phyloP scores from a whole-genome alignment of 2,113 vertebrate genomes.

The Callospermophilus lateralis region DNA sequence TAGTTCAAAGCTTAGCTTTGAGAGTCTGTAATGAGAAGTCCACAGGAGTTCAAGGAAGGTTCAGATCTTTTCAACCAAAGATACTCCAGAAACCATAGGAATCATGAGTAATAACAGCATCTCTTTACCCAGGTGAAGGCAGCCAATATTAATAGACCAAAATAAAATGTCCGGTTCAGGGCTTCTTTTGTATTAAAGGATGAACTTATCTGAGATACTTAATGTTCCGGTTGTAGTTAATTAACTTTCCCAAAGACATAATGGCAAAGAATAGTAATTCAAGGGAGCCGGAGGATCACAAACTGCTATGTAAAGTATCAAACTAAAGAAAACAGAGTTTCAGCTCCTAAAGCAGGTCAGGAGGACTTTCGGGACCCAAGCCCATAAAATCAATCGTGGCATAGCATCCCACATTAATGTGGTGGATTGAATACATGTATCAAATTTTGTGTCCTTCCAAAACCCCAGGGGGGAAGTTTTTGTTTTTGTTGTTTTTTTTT shows the following conservation, averaged over 20 bases:
- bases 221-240: neutral
- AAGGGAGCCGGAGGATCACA: neutral
- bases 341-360: neutral
- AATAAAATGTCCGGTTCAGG: conserved; percentile 43
- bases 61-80: conserved; percentile 57
- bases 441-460: neutral
- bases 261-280: neutral
- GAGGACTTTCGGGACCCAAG: neutral
- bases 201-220: neutral
- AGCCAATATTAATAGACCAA: conserved; percentile 13
- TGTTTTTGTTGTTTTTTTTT: too few relatives aligned
- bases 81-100: conserved; percentile 25
- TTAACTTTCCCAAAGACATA: conserved; percentile 58
- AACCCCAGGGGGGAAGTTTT: neutral
- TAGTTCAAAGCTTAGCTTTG: conserved; percentile 57
- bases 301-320: neutral
- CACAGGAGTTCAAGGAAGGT: conserved; percentile 33
- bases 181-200: conserved; percentile 39
- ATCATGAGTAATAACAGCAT: neutral
- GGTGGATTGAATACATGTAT: neutral
- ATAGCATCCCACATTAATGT: neutral
- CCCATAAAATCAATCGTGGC: conserved; percentile 5
- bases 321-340: neutral
- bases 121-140: conserved; percentile 28
- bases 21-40: neutral